phyloP scores from a whole-genome alignment of 92 coral and sea anemone species.

The Heliopora coerulea region DNA sequence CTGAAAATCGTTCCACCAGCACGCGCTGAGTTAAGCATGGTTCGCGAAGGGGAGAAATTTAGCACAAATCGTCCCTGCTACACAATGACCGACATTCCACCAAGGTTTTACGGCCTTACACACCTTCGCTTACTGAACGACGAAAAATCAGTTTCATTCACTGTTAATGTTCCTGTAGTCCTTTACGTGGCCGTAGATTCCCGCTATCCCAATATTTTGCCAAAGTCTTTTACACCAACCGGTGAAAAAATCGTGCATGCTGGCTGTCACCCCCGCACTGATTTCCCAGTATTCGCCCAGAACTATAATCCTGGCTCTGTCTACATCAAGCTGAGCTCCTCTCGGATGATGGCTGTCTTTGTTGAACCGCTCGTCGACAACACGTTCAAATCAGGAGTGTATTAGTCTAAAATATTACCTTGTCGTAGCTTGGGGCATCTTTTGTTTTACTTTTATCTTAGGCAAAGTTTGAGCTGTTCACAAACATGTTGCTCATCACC shows the following conservation, averaged over 20 bases:
- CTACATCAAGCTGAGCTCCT: constrained; percentile 41
- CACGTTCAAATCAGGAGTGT: constrained; percentile 47
- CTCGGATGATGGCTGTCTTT: constrained; percentile 83
- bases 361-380: constrained; percentile 63
- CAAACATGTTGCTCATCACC: too few species aligned
- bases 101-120: constrained; percentile 83
- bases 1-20: constrained; percentile 58
- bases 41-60: constrained; percentile 87
- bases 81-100: constrained; percentile 71
- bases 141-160: constrained; percentile 50
- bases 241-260: constrained; percentile 87
- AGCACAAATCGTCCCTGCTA: constrained; percentile 77
- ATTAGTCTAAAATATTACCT: constrained; percentile 6
- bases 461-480: too few species aligned
- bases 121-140: constrained; percentile 75
- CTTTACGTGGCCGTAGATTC: constrained; percentile 85
- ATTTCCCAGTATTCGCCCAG: constrained; percentile 66
- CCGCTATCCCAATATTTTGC: constrained; percentile 52
- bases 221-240: constrained; percentile 48
- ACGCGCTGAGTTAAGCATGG: constrained; percentile 68
- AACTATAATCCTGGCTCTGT: constrained; percentile 63
- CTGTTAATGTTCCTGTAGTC: constrained; percentile 56
- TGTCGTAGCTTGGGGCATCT: too few species aligned
- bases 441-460: too few species aligned
- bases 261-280: constrained; percentile 72